Conservation (phyloP, 2,888 invertebrate species). For the Papilio demoleus region DNA sequence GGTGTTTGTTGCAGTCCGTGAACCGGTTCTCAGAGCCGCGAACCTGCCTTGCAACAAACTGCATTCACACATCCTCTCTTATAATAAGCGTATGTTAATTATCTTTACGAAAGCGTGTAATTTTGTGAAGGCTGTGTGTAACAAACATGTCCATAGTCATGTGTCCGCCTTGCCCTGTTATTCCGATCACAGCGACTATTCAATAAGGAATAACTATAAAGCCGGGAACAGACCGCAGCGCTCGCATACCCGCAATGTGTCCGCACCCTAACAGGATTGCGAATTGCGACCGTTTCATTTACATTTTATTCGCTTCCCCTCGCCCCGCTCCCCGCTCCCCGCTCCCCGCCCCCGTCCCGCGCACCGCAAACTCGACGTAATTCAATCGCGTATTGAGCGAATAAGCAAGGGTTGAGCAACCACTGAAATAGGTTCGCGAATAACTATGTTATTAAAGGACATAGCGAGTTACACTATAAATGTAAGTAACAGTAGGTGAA, state of each 20-base stretch:
- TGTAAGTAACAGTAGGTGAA: no score
- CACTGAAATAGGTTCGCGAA: constrained; percentile 51
- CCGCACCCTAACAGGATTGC: constrained; percentile 46
- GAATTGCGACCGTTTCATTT: constrained; percentile 60
- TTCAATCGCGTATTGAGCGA: constrained; percentile 54
- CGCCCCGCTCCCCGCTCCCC: not conserved
- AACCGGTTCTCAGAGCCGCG: constrained; percentile 20
- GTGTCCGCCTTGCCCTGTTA: not conserved
- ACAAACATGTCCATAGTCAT: no score
- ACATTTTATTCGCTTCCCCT: constrained; percentile 54
- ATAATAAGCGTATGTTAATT: not conserved
- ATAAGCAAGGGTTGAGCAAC: constrained; percentile 51
- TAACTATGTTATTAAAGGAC: not conserved
- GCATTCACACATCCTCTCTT: not conserved
- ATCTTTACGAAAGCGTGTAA: not conserved
- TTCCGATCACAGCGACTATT: constrained; percentile 5
- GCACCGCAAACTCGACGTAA: constrained; percentile 56
- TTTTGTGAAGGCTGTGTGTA: no score
- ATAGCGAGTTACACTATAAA: not conserved
- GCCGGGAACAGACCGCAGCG: constrained; percentile 6
- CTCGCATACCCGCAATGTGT: constrained; percentile 28
- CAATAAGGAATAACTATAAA: constrained; percentile 26
- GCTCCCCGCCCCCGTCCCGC: not conserved
- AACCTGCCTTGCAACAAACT: not conserved
- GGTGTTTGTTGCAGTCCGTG: not conserved